These are phyloP conservation scores for Stenchaetothrips biformis DNA, from an alignment of 2,888 invertebrate species.

Conservation along the genomic window DNA sequence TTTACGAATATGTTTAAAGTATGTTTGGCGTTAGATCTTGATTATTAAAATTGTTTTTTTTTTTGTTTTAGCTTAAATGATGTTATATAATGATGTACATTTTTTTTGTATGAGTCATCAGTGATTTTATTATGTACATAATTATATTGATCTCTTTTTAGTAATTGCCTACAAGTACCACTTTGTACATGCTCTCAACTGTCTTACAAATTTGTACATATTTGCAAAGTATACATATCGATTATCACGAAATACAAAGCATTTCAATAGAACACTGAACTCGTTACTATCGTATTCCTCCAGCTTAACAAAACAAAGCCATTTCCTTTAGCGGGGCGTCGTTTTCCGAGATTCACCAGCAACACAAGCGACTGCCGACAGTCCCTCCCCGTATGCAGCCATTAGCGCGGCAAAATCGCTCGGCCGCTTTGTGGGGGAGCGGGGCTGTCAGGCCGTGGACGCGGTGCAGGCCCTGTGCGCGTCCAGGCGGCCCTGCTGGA, in stretches of 20 bases:
- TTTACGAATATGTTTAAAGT: constrained; percentile 1
- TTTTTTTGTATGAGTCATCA: constrained; percentile 14
- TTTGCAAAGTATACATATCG: constrained; percentile 19
- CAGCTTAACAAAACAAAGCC: too few relatives aligned
- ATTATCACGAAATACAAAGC: constrained; percentile 19
- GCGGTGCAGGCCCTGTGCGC: too few relatives aligned
- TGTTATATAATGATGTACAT: constrained; percentile 10
- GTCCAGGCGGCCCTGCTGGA: background rate
- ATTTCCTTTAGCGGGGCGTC: too few relatives aligned
- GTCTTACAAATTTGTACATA: constrained; percentile 18
- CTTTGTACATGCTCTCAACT: background rate
- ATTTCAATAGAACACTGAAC: background rate
- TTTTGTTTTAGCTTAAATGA: background rate
- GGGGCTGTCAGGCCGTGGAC: too few relatives aligned
- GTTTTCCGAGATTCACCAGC: too few relatives aligned
- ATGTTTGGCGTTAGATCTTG: background rate
- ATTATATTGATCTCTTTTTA: constrained; percentile 15
- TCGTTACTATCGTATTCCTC: too few relatives aligned
- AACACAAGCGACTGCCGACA: too few relatives aligned
- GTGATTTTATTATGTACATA: background rate
- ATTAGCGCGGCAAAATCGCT: too few relatives aligned
- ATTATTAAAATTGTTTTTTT: constrained; percentile 21
- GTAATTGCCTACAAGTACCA: constrained; percentile 2
- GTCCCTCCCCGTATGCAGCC: too few relatives aligned
- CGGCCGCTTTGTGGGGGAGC: too few relatives aligned